Conservation (phyloP, 1,140 invertebrate species). For the Aphelinus atriplicis region DNA sequence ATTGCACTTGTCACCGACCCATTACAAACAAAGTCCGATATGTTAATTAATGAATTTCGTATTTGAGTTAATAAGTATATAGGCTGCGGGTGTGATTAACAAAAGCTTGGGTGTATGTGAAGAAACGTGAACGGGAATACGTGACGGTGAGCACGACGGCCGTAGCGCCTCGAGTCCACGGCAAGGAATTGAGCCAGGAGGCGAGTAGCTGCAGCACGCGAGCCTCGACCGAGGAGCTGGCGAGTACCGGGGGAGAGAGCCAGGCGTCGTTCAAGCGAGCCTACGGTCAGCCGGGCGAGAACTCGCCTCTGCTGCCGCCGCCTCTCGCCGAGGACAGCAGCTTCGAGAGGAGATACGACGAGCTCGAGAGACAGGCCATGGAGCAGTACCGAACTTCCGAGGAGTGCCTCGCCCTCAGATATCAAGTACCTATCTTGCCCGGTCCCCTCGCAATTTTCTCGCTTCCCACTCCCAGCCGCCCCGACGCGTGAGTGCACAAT, state of each 20-base stretch:
- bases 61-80: too few relatives aligned
- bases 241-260: slow-evolving; percentile 37
- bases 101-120: not conserved
- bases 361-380: slow-evolving; percentile 59
- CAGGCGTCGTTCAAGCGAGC: slow-evolving; percentile 6
- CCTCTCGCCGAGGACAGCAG: not conserved
- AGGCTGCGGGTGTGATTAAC: too few relatives aligned
- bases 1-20: too few relatives aligned
- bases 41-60: too few relatives aligned
- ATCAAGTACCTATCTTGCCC: slow-evolving; percentile 50
- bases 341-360: slow-evolving; percentile 55
- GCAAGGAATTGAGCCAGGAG: not conserved
- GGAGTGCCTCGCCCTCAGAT: slow-evolving; percentile 56
- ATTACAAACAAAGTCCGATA: too few relatives aligned
- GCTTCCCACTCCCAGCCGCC: slow-evolving; percentile 4
- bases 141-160: slow-evolving; percentile 22
- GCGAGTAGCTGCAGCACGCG: not conserved
- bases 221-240: not conserved
- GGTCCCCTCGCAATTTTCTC: not conserved
- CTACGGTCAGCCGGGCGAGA: slow-evolving; percentile 1
- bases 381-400: slow-evolving; percentile 61
- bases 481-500: not conserved
- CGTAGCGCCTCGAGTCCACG: not conserved
- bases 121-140: slow-evolving; percentile 31
- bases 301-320: not conserved